Conservation (phyloP, 2,797 vertebrate species). For the Chelmon rostratus region DNA sequence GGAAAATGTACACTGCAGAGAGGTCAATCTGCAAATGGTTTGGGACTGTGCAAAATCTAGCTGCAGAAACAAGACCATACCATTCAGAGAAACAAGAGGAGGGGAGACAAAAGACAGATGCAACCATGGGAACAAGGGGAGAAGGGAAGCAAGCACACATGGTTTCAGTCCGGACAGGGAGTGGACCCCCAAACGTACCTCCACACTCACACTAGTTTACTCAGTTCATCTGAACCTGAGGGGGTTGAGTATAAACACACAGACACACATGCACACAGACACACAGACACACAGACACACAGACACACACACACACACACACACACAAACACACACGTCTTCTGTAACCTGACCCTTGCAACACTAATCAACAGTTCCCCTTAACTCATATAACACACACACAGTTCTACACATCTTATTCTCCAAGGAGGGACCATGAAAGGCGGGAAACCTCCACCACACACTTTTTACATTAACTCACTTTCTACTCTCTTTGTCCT, state of each 20-base stretch:
- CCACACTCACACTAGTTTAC: slow-evolving; percentile 44
- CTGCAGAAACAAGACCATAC: slow-evolving; percentile 59
- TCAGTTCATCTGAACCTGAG: slow-evolving; percentile 63
- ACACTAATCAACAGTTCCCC: slow-evolving; percentile 69
- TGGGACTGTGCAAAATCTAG: slow-evolving; percentile 54
- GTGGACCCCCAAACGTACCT: slow-evolving; percentile 66
- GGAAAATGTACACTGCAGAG: slow-evolving; percentile 35
- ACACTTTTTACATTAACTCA: slow-evolving; percentile 77
- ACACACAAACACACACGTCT: slow-evolving; percentile 35
- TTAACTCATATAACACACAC: slow-evolving; percentile 43
- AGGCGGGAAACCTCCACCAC: slow-evolving; percentile 72
- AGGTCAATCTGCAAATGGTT: slow-evolving; percentile 63
- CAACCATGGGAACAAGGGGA: slow-evolving; percentile 51
- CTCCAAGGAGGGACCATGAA: slow-evolving; percentile 54
- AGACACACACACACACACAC: slow-evolving; percentile 29
- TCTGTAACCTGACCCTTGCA: slow-evolving; percentile 73
- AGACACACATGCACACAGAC: slow-evolving; percentile 26
- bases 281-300: slow-evolving; percentile 22
- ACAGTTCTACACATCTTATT: slow-evolving; percentile 46
- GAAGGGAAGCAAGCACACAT: slow-evolving; percentile 71
- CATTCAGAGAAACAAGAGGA: slow-evolving; percentile 62
- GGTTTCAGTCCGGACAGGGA: slow-evolving; percentile 70
- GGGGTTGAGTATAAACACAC: slow-evolving; percentile 44
- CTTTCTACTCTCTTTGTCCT: slow-evolving; percentile 32
- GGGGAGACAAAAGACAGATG: slow-evolving; percentile 63